phyloP scores from a whole-genome alignment of 1,140 invertebrate species.

The Drosophila ercepeae region DNA sequence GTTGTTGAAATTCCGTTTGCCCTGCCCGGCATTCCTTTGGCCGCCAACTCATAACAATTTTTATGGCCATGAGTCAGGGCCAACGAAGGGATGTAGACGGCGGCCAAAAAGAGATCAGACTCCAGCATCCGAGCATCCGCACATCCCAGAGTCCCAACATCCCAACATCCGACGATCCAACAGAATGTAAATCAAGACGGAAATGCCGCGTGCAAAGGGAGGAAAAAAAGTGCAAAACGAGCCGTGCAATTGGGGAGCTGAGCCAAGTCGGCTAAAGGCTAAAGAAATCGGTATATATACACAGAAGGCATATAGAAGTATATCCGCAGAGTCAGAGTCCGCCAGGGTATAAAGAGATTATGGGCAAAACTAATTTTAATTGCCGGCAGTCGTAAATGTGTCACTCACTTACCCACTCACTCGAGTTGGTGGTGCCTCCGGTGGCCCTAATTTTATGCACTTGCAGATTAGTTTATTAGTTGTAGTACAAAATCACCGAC shows the following conservation, averaged over 20 bases:
- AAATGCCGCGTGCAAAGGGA: constrained; percentile 75
- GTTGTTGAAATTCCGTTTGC: background rate
- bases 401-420: constrained; percentile 63
- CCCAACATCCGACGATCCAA: constrained; percentile 14
- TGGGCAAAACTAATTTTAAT: constrained; percentile 80
- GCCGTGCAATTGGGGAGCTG: constrained; percentile 69
- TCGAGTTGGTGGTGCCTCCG: constrained; percentile 15
- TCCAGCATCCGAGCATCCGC: constrained; percentile 15
- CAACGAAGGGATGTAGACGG: background rate
- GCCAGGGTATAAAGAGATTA: constrained; percentile 73
- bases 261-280: constrained; percentile 55
- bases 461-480: constrained; percentile 82
- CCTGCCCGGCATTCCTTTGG: constrained; percentile 13
- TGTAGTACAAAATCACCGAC: constrained; percentile 77
- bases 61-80: constrained; percentile 24
- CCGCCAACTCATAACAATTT: constrained; percentile 50
- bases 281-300: background rate
- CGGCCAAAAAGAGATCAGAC: constrained; percentile 42
- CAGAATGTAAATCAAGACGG: constrained; percentile 74
- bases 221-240: constrained; percentile 73
- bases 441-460: constrained; percentile 82
- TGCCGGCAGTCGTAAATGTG: constrained; percentile 76
- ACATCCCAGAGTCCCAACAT: constrained; percentile 18
- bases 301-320: constrained; percentile 6
- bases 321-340: constrained; percentile 22